Base-by-base conservation (phyloP, 2,888 invertebrate genomes). In the Priocnemis perturbator region DNA sequence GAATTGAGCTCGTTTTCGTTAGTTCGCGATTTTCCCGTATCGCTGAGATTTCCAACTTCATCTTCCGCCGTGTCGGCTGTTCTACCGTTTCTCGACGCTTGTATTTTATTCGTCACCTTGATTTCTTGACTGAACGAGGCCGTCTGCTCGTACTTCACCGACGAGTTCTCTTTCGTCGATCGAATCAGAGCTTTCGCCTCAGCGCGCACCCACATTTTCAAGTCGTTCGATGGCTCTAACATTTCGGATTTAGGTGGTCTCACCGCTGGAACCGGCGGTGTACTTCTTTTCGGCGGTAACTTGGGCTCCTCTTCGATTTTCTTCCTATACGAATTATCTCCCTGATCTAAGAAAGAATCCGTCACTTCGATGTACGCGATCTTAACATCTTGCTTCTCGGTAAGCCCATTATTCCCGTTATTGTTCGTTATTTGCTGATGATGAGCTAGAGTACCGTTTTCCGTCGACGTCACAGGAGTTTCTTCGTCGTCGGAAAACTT, bases 401-500 rank as follows among this genome's bases (percentile, higher is more conserved):
- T 67, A 2, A 11, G 11, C 14, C 59, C 52, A 23, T 11, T 67
- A 9, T n/a, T 56, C 53, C 52, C 56, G 67, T 21, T 60, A 64
- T 14, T 7, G 2, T 5, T 59, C n/a, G 19, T 50, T n/a, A 2
- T 50, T n/a, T 9, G 50, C 9, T 50, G 50, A 17, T 19, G 50
- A 55, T 37, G 7, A 37, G 11, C 37, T 1, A 5, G 4, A 1
- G 50, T 63, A 4, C 68, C 68, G 19, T 76, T 79, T 15, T 79
- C 74, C 0, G 26, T 3, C 70, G 78, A 61, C 57, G 74, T 63
- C 1, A 56, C 11, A 71, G 77, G 58, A 56, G 73, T 62, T 0
- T 61, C 82, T 15, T 85, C 88, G 23, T 89, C 87, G 50, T 89
- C 88, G 14, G 85, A 80, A 88, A 93, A 93, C 85, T 94, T 93